phyloP scores from a whole-genome alignment of 2,888 invertebrate species.

The Agrochola litura region DNA sequence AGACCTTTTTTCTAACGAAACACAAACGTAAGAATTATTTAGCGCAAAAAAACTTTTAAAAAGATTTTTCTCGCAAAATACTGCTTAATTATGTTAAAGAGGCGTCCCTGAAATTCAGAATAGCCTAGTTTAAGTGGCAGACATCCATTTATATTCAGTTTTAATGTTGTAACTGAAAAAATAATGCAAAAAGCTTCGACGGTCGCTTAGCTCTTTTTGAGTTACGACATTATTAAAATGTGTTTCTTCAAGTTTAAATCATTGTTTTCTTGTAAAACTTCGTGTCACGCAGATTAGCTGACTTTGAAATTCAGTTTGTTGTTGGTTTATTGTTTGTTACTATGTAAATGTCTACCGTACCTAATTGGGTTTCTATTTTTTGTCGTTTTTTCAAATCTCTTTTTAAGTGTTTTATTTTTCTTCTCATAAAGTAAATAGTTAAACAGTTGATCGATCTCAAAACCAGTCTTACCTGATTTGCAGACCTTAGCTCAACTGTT shows the following conservation, averaged over 20 bases:
- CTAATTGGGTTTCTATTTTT: background rate
- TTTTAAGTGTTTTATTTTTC: background rate
- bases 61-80: constrained; percentile 60
- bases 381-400: background rate
- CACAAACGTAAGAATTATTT: constrained; percentile 57
- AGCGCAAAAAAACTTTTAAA: constrained; percentile 50
- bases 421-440: background rate
- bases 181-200: constrained; percentile 49
- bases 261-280: constrained; percentile 52
- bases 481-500: background rate
- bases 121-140: constrained; percentile 61
- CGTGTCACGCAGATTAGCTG: constrained; percentile 35
- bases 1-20: constrained; percentile 42
- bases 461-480: background rate
- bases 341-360: constrained; percentile 7
- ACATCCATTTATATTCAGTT: constrained; percentile 69
- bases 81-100: constrained; percentile 69
- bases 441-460: background rate
- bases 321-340: constrained; percentile 25
- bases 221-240: constrained; percentile 56
- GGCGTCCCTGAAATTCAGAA: constrained; percentile 61
- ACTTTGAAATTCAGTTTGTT: constrained; percentile 39
- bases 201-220: constrained; percentile 45
- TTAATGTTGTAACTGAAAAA: constrained; percentile 66
- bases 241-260: constrained; percentile 53